Percentiles rank a stretch among this genome's conserved stretches.
These are phyloP conservation scores for Oncorhynchus kisutch DNA, from an alignment of 2,113 vertebrate species.

Conservation along the genomic window DNA sequence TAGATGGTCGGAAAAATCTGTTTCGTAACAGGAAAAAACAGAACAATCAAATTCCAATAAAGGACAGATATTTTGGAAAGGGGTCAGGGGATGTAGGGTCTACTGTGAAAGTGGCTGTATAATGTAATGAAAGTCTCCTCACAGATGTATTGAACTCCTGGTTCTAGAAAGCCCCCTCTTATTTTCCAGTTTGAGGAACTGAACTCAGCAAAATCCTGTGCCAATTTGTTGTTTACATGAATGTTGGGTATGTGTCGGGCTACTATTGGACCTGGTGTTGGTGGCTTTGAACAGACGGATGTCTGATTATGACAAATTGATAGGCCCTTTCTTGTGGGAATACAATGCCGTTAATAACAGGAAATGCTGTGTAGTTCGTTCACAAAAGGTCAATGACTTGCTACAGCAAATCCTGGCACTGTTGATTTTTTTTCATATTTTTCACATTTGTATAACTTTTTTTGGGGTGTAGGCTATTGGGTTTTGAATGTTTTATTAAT, in stretches of 20 bases:
- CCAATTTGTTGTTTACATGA: constrained; percentile 68
- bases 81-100: constrained; percentile 27
- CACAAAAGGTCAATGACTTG: constrained; percentile 72
- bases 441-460: constrained; percentile 1
- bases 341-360: constrained; percentile 76
- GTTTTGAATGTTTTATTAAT: neutral
- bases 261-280: constrained; percentile 59
- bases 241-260: constrained; percentile 53
- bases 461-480: too few relatives aligned
- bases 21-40: constrained; percentile 43
- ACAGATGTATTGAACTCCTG: constrained; percentile 58
- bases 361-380: constrained; percentile 75
- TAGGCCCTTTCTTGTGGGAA: constrained; percentile 73
- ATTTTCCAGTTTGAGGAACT: constrained; percentile 68
- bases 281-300: constrained; percentile 74
- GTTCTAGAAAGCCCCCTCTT: constrained; percentile 62
- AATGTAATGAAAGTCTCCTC: constrained; percentile 32
- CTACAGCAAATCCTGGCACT: constrained; percentile 67
- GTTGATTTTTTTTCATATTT: constrained; percentile 28
- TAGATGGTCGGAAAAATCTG: constrained; percentile 47
- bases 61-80: constrained; percentile 42
- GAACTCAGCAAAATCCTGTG: constrained; percentile 71
- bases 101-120: constrained; percentile 20
- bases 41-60: constrained; percentile 37
- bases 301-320: constrained; percentile 75